Conservation (phyloP, 1,140 invertebrate species). For the Eciton burchellii region DNA sequence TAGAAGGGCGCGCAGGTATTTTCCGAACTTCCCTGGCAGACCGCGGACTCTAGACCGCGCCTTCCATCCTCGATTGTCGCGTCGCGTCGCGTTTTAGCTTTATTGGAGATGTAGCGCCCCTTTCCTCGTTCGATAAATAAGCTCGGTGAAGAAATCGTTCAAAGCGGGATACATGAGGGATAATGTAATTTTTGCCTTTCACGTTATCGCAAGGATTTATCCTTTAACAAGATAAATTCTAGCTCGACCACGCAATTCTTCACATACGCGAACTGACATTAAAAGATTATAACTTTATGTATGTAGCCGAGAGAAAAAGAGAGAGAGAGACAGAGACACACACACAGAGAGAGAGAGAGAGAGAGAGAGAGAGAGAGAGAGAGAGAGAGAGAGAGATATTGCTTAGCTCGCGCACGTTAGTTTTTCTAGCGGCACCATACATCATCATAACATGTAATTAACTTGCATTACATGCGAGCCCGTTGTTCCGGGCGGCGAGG, state of each 20-base stretch:
- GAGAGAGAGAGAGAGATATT: slow-evolving; percentile 15
- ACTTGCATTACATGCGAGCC: slow-evolving; percentile 39
- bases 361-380: not conserved
- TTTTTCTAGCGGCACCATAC: slow-evolving; percentile 37
- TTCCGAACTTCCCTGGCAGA: slow-evolving; percentile 40
- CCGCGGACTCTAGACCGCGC: slow-evolving; percentile 2
- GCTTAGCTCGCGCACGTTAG: slow-evolving; percentile 34
- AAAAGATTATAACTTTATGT: slow-evolving; percentile 19
- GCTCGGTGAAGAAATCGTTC: not conserved
- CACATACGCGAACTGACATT: not conserved
- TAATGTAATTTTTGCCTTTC: not conserved
- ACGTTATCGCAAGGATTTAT: not conserved
- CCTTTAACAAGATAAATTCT: not conserved
- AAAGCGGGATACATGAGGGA: not conserved
- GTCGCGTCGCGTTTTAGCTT: slow-evolving; percentile 63
- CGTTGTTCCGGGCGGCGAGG: not conserved
- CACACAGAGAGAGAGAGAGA: not conserved
- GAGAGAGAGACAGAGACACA: not conserved
- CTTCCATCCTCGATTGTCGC: slow-evolving; percentile 60
- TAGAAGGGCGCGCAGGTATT: slow-evolving; percentile 66
- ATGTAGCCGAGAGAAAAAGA: not conserved
- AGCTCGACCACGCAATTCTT: not conserved
- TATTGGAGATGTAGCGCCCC: slow-evolving; percentile 58
- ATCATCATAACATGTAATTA: slow-evolving; percentile 59
- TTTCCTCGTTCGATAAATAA: slow-evolving; percentile 5